Evolutionary conservation across 2,888 invertebrate genomes (phyloP), one percentile per base, ranked within the genome.

Genomic region (Cyrtodaria siliqua): DNA sequence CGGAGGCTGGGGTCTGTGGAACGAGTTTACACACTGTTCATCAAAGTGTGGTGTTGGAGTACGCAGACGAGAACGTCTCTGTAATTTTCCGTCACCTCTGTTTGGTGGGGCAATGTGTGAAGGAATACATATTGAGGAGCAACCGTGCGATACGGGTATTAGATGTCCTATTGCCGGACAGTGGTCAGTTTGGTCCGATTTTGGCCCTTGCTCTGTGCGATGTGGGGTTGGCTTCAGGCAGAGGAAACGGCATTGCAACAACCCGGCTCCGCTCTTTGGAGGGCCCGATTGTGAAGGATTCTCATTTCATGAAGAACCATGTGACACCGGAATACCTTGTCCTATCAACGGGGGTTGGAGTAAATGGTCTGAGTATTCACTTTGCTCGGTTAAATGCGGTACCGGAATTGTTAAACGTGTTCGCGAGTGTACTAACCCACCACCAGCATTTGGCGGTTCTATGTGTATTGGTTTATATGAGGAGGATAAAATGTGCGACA

Each of bases 321-420:
- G 79, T 52, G 40, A 23, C 20, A 57, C 44, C 23, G 62, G 40
- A 9, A 52, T 57, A 24, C 60, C 27, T 1, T 79, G 79, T 55
- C 67, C 74, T 18, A 57, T 71, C 2, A 23, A 68, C 23, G 74
- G 74, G 2, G 68, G 59, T 1, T 79, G 80, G 80, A 50, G 56
- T 16, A 12, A 16, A 2, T 76, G 76, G 80, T 27, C 47, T 1
- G 52, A 38, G 12, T 77, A 50, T 49, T n/a, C 27, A 6, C 16
- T 9, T 0, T 80, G 80, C 38, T 40, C 38, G 0, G 60, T 69
- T 4, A 62, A 38, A 27, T 80, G 80, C 29, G 80, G 76, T 2
- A 42, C 53, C 0, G 64, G 68, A n/a, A 26, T 63, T 23, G 18
- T 20, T 6, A 33, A 20, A 1, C 33, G 74, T 40, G 40, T 8